phyloP scores from a whole-genome alignment of 1,140 invertebrate species.

The Diorhabda elongata region DNA sequence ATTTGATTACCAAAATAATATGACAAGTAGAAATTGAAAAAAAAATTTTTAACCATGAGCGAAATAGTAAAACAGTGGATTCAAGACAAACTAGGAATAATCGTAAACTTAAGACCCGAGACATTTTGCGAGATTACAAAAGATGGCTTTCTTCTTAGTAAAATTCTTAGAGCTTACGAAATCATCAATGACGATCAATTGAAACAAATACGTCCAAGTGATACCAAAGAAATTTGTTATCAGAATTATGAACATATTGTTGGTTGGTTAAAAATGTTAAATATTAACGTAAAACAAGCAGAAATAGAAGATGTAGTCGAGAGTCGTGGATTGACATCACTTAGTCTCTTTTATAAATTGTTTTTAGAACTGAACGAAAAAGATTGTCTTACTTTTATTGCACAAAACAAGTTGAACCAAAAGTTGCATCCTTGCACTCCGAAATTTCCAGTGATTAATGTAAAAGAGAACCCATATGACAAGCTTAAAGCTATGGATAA shows the following conservation, averaged over 20 bases:
- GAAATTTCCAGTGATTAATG: conserved; percentile 22
- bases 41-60: conserved; percentile 25
- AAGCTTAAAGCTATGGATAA: conserved; percentile 31
- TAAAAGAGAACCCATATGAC: conserved; percentile 11
- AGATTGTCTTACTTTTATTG: conserved; percentile 32
- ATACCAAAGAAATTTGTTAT: conserved; percentile 48
- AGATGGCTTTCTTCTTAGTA: conserved; percentile 47
- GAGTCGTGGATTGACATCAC: conserved; percentile 49
- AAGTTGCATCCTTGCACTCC: conserved; percentile 8
- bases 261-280: conserved; percentile 51
- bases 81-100: conserved; percentile 32
- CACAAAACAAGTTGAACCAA: conserved; percentile 20
- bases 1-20: no score
- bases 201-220: conserved; percentile 39
- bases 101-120: conserved; percentile 31
- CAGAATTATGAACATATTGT: conserved; percentile 42
- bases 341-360: conserved; percentile 57
- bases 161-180: conserved; percentile 48
- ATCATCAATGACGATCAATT: conserved; percentile 47
- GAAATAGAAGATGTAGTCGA: conserved; percentile 51
- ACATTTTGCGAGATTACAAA: conserved; percentile 42
- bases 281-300: conserved; percentile 49
- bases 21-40: neutral
- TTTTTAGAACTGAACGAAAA: conserved; percentile 57
- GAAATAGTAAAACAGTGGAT: conserved; percentile 39